A percentile compares a stretch with the other conserved stretches of the same genome.
Conservation (phyloP, 1,140 invertebrate species). For the Grapholita molesta region DNA sequence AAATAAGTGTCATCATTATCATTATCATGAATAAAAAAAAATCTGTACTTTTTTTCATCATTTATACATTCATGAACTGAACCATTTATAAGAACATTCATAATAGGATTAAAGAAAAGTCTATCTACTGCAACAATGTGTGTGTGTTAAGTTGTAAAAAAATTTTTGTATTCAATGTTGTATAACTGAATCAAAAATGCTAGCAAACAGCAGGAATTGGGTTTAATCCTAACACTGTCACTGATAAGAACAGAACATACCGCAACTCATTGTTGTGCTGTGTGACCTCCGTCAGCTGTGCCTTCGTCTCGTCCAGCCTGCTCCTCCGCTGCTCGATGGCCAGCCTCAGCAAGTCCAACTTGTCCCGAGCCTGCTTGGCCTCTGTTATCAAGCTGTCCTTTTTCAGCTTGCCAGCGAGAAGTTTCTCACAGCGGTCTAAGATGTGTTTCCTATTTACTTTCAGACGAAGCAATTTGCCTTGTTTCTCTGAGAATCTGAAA, state of each 20-base stretch:
- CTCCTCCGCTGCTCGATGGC: constrained; percentile 82
- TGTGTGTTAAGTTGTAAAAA: too few relatives aligned
- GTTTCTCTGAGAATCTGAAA: constrained; percentile 82
- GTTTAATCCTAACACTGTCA: too few relatives aligned
- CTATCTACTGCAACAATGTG: too few relatives aligned
- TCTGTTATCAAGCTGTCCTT: constrained; percentile 80
- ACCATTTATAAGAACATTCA: too few relatives aligned
- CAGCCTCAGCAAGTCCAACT: constrained; percentile 80
- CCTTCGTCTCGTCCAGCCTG: constrained; percentile 78
- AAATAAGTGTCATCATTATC: too few relatives aligned
- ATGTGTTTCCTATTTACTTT: constrained; percentile 79
- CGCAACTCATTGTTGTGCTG: constrained; percentile 79
- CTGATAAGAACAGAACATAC: neutral
- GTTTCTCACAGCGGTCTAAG: constrained; percentile 79
- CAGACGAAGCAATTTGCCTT: constrained; percentile 79
- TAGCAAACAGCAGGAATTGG: neutral
- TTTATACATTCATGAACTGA: too few relatives aligned
- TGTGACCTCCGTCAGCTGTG: constrained; percentile 75
- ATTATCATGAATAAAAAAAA: too few relatives aligned
- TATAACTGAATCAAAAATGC: too few relatives aligned
- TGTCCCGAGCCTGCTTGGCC: constrained; percentile 82
- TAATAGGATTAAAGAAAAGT: too few relatives aligned
- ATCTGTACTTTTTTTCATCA: too few relatives aligned
- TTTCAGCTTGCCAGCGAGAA: constrained; percentile 79
- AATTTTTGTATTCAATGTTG: too few relatives aligned